A percentile compares a stretch with the other conserved stretches of the same genome.
Conservation (phyloP, 37 sponge, comb jelly and placozoan genomes). For the Theonella swinhoei region DNA sequence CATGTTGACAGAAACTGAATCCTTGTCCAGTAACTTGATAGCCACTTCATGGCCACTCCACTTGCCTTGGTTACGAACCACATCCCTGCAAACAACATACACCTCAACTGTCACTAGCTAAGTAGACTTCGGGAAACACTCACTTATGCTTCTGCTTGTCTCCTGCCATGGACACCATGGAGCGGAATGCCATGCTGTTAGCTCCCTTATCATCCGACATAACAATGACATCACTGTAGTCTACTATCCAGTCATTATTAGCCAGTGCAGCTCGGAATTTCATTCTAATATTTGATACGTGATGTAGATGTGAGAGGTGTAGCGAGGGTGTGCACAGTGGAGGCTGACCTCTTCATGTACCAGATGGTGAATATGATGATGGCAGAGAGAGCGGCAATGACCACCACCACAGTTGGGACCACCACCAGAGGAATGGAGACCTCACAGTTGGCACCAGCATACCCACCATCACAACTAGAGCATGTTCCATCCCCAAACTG, state of each 20-base stretch:
- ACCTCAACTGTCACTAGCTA: too few relatives aligned
- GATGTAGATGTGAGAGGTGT: not conserved
- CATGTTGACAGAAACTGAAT: constrained; percentile 26
- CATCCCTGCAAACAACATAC: constrained; percentile 22
- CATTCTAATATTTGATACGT: constrained; percentile 9
- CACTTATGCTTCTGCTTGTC: constrained; percentile 58
- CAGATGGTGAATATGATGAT: constrained; percentile 30
- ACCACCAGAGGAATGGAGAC: constrained; percentile 38
- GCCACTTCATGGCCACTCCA: constrained; percentile 47
- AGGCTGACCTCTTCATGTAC: constrained; percentile 50
- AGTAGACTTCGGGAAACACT: not conserved
- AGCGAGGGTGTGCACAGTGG: not conserved
- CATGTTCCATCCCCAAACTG: constrained; percentile 53
- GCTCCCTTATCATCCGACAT: constrained; percentile 25
- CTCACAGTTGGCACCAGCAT: constrained; percentile 52
- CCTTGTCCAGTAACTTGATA: constrained; percentile 56
- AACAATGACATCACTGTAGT: constrained; percentile 50
- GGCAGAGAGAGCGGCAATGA: not conserved
- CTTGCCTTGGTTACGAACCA: constrained; percentile 63
- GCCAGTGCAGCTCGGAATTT: constrained; percentile 67
- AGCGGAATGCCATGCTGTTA: constrained; percentile 44
- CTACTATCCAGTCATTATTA: constrained; percentile 70
- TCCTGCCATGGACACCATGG: constrained; percentile 50
- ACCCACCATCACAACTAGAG: constrained; percentile 25
- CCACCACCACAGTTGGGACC: constrained; percentile 26